phyloP scores from a whole-genome alignment of 2,113 vertebrate species.

The Sapajus apella region DNA sequence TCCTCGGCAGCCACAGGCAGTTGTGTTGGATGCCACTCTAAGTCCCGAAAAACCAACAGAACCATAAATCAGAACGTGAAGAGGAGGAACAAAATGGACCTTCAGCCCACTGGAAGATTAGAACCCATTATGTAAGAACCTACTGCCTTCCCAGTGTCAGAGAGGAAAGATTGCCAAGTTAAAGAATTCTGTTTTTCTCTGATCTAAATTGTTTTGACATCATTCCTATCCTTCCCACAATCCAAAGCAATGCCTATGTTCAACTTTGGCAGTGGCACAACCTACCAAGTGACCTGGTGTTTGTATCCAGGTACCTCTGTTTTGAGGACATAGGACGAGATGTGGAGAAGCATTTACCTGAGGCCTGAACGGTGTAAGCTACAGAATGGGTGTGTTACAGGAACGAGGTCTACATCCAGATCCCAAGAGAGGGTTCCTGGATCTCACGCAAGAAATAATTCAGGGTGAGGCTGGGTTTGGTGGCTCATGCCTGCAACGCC shows the following conservation, averaged over 20 bases:
- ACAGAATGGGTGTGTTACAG: background rate
- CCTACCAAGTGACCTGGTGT: background rate
- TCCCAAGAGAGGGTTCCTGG: too few species aligned
- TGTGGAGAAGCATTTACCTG: background rate
- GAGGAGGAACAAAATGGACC: background rate
- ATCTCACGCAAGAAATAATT: too few species aligned
- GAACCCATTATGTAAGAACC: background rate
- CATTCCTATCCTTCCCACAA: background rate
- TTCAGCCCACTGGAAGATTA: background rate
- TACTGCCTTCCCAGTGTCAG: background rate
- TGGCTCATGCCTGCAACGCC: too few species aligned
- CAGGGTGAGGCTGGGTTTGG: too few species aligned
- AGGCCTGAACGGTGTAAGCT: too few species aligned
- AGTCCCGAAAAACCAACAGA: background rate
- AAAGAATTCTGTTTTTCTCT: background rate
- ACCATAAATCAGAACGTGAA: background rate
- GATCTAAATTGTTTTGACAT: background rate
- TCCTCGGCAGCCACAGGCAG: background rate
- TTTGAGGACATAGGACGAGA: background rate
- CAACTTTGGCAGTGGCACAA: background rate
- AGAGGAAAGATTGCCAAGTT: background rate
- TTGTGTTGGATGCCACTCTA: background rate
- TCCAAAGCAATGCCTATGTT: background rate
- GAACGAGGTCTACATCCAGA: too few species aligned
- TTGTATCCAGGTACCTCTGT: background rate